These are phyloP conservation scores for Pegoplata infirma DNA, from an alignment of 2,888 invertebrate species.

Conservation along the genomic window DNA sequence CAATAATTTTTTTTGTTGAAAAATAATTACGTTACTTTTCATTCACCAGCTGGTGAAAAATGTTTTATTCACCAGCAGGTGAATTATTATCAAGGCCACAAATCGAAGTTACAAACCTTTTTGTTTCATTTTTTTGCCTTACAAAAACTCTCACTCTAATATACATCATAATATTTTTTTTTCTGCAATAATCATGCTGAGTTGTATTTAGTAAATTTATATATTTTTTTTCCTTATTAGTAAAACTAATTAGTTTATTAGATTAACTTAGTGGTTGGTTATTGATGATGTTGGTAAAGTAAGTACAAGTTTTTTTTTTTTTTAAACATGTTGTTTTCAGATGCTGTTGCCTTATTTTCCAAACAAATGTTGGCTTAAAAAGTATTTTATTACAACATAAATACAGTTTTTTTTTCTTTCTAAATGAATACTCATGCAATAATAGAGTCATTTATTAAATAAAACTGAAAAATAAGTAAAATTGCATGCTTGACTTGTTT, in stretches of 20 bases:
- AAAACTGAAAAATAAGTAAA: not conserved
- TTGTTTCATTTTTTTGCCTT: no score
- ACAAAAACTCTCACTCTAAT: no score
- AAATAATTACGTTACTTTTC: no score
- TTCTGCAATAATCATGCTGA: slow-evolving; percentile 11
- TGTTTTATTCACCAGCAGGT: no score
- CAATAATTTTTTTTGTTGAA: no score
- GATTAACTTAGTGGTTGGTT: slow-evolving; percentile 39
- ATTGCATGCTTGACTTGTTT: not conserved
- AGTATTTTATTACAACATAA: not conserved
- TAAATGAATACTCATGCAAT: not conserved
- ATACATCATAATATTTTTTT: not conserved
- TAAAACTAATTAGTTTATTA: slow-evolving; percentile 53
- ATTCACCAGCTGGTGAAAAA: no score
- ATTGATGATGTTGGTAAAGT: slow-evolving; percentile 27
- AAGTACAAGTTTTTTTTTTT: not conserved
- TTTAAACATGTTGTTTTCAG: not conserved
- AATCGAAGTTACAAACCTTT: no score
- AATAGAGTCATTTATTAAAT: not conserved
- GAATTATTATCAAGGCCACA: no score
- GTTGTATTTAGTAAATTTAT: slow-evolving; percentile 2
- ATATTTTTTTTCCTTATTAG: slow-evolving; percentile 1
- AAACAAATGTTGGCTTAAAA: not conserved
- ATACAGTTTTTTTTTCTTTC: not conserved
- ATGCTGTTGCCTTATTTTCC: not conserved